Evolutionary conservation across 2,113 vertebrate species (phyloP), one percentile per base, ranked within the genome.

Genomic region (Oreochromis spilurus): DNA sequence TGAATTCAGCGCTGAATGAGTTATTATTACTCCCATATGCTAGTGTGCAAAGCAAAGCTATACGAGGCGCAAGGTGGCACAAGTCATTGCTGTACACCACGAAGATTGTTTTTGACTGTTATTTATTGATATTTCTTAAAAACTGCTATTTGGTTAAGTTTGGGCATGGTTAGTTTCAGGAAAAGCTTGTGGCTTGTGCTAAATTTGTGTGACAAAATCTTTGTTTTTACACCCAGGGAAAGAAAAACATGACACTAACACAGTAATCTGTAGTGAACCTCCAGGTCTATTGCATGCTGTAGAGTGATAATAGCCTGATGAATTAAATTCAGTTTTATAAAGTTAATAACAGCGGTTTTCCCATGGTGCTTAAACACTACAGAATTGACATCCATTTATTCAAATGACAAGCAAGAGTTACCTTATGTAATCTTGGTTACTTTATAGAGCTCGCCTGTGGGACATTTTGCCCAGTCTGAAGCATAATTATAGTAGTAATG

Each of bases 61-160:
- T 10, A 19, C 0, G 7, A 34, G 16, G 1, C 5, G 4, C 57
- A 6, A 2, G 62, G 62, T 67, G 11, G 19, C 34, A 40, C 34
- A 67, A 2, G 19, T 21, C 34, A 38, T 34, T 60, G 57, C 57
- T 60, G 14, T 29, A 60, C 29, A 60, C 9, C 57, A 4, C 10
- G 57, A 17, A 34, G 57, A 62, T 62, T 34, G 21, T n/a, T 53
- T n/a, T 34, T 19, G 57, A 34, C 4, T 0, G 62, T 67, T 67
- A 38, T 67, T 40, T 21, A 40, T 40, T 40, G 36, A 8, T 21
- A 0, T 14, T 40, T 67, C 40, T 21, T 40, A 3, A 4, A 58
- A 16, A 26, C 13, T 57, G 24, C 24, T 57, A 8, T 16, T 14
- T 57, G 21, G 12, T 57, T 57, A 65, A 0, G 34, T 65, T 13